Evolutionary conservation across 2,113 vertebrate genomes (phyloP), one percentile per base, ranked within the genome.

Genomic region (Cyprinodon variegatus): DNA sequence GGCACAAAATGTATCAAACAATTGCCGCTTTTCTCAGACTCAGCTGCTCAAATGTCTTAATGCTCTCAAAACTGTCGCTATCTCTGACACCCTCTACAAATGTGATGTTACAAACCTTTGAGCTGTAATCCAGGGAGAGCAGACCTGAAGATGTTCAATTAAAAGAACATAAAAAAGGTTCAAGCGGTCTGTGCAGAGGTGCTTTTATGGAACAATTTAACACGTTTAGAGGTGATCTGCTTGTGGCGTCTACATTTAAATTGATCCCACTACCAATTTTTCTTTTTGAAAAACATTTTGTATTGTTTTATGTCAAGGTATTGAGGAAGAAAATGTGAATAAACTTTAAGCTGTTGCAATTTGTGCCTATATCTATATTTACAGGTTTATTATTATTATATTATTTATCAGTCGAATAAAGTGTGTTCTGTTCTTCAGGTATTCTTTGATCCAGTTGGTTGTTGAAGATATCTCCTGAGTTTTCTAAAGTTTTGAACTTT

Each of bases 1-100:
- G 86, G 90, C 87, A 87, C 41, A 88, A 70, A 92, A 83, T 89
- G 69, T 65, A 66, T 81, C 72, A 86, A 89, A 88, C 92, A 93
- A 90, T 74, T 87, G 68, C 88, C 79, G 67, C 90, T 29, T 91
- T 79, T 90, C 89, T 86, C 85, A 38, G 72, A 38, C 77, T 82
- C 79, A 74, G 46, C 72, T 71, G 68, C 68, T 60, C 78, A 60
- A 81, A 84, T 81, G 68, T 70, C 83, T 83, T 86, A 74, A 82
- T 82, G 77, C 76, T 64, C 46, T 41, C 72, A 59, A 43, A 62
- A 70, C 72, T 61, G 61, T 63, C 45, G 38, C 67, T 62, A 39
- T 85, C 64, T 83, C 78, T 71, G 46, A 77, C 50, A 75, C 41
- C 82, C 70, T 84, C 80, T 80, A 84, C 57, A 78, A 84, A 81